Evolutionary conservation across 2,797 vertebrate genomes (phyloP), one percentile per base, ranked within the genome.

Genomic region (Enoplosus armatus): DNA sequence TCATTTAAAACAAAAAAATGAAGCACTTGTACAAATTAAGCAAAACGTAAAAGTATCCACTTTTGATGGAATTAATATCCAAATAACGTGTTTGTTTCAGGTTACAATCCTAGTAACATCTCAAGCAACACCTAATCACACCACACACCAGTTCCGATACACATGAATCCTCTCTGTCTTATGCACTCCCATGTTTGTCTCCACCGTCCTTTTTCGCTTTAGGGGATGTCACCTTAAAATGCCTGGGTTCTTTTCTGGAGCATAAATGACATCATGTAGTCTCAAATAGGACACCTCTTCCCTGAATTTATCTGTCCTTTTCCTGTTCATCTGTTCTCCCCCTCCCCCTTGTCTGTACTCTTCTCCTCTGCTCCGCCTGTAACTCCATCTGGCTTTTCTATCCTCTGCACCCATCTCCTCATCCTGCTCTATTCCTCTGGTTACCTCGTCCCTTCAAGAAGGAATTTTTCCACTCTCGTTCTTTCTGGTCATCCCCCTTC

Each of bases 331-430:
- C 59, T 67, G 26, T 62, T 71, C 63, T 74, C 41, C 20, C 66
- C 48, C 62, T 79, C 71, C 69, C 66, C 47, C 29, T 62, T 53
- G 50, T 77, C 77, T 73, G 16, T 64, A 33, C 72, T 80, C 63
- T 54, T 62, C 74, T 64, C 61, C 31, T 63, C 39, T 74, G 53
- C 77, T 75, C 75, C 77, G 75, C 61, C 80, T 88, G 47, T 70
- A 56, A 78, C 67, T 82, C 69, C 26, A 76, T 68, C 58, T 81
- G 79, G 72, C 59, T 83, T 62, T 64, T 62, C 64, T 74, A 72
- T 76, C 77, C 79, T 72, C 48, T 59, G 31, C 58, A 33, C 41
- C 37, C 53, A 35, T 70, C n/a, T 75, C 10, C 22, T 53, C 37
- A 26, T 60, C 45, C 51, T 37, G 37, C 72, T 75, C 31, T 31